Conservation (phyloP, 2,888 invertebrate genomes). For the Drosophila subsilvestris region DNA sequence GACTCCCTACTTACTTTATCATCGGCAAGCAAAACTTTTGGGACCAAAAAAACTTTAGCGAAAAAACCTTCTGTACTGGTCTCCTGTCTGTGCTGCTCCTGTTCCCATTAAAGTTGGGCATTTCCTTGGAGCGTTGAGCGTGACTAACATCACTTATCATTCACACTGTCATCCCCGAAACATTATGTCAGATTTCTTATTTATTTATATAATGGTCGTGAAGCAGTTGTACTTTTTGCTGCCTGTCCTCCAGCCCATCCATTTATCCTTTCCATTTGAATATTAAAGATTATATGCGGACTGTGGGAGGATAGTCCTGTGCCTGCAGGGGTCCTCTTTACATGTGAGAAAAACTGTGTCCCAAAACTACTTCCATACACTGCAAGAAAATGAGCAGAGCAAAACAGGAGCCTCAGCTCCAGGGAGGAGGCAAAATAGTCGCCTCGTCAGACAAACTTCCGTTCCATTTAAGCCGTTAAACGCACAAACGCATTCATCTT, state of each 20-base stretch:
- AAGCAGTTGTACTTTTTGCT: conserved; percentile 31
- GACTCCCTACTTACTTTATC: conserved; percentile 13
- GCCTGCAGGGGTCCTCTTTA: conserved; percentile 37
- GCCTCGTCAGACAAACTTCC: conserved; percentile 58
- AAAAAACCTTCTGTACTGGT: not conserved
- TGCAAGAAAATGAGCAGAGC: conserved; percentile 21
- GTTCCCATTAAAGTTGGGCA: conserved; percentile 24
- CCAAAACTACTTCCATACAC: conserved; percentile 36
- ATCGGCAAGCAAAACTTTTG: conserved; percentile 29
- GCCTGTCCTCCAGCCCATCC: conserved; percentile 9
- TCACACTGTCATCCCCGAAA: conserved; percentile 40
- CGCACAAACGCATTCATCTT: conserved; percentile 73
- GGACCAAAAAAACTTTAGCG: not conserved
- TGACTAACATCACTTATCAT: conserved; percentile 48
- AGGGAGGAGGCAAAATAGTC: not conserved
- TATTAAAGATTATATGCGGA: conserved; percentile 65
- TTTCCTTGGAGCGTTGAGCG: conserved; percentile 34
- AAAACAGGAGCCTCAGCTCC: not conserved
- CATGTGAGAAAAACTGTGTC: conserved; percentile 48
- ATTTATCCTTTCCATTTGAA: conserved; percentile 61
- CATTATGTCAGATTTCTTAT: conserved; percentile 51
- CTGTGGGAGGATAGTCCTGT: conserved; percentile 28
- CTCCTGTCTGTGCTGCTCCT: not conserved
- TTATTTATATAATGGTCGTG: conserved; percentile 43
- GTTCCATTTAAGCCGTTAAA: conserved; percentile 72